Conservation (phyloP, 2,797 vertebrate species). For the Cuniculus paca region DNA sequence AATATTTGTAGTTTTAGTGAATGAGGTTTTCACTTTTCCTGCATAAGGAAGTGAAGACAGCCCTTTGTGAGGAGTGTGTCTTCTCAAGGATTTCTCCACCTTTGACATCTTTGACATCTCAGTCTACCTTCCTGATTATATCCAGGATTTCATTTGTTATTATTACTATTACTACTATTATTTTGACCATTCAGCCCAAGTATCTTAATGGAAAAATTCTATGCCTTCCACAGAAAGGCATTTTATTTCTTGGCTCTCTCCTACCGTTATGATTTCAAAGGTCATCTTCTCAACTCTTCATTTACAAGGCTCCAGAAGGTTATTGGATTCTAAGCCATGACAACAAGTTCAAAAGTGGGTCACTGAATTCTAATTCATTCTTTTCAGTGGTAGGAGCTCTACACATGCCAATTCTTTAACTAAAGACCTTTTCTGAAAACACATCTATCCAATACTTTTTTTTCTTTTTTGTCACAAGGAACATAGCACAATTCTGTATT, state of each 20-base stretch:
- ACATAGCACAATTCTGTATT: not conserved
- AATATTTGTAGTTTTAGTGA: not conserved
- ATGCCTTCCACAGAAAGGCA: not conserved
- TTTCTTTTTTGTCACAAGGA: not conserved
- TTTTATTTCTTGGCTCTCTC: not conserved
- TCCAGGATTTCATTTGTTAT: not conserved
- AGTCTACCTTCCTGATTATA: not conserved
- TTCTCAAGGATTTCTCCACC: not conserved
- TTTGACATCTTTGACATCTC: not conserved
- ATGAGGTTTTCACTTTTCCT: not conserved
- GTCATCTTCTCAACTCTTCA: conserved; percentile 4
- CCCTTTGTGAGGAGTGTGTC: not conserved
- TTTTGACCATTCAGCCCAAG: not conserved
- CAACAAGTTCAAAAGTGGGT: conserved; percentile 56
- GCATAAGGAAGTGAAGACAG: not conserved
- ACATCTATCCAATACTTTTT: conserved; percentile 11
- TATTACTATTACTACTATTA: not conserved
- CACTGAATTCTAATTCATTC: conserved; percentile 68
- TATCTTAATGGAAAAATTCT: not conserved
- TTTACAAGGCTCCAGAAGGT: not conserved
- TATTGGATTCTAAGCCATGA: conserved; percentile 13
- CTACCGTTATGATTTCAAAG: conserved; percentile 40
- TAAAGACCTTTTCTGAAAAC: conserved; percentile 66
- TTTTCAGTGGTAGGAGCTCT: conserved; percentile 40
- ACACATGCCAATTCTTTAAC: conserved; percentile 24